A percentile compares a stretch with the other conserved stretches of the same genome.
These are phyloP conservation scores for Penaeus vannamei DNA, from an alignment of 1,140 invertebrate species.

Conservation along the genomic window DNA sequence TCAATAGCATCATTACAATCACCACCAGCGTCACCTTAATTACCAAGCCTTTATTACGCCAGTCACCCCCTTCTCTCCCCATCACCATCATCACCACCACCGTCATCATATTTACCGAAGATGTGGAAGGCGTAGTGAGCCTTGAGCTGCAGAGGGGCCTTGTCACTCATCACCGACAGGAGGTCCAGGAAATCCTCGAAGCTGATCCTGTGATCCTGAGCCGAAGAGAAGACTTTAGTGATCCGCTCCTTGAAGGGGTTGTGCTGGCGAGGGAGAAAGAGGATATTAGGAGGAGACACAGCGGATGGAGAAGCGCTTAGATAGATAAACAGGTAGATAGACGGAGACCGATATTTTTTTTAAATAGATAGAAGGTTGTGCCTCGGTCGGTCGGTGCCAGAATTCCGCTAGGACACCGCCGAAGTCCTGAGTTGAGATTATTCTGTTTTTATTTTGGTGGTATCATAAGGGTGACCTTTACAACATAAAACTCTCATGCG, in stretches of 20 bases:
- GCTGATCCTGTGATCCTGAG: constrained; percentile 72
- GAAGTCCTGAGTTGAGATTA: too few species aligned
- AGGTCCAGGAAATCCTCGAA: constrained; percentile 76
- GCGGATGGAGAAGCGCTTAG: neutral
- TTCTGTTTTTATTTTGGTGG: too few species aligned
- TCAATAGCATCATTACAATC: too few species aligned
- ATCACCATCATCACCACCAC: too few species aligned
- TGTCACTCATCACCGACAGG: constrained; percentile 75
- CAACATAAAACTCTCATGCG: too few species aligned
- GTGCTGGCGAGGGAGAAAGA: constrained; percentile 70
- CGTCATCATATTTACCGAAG: constrained; percentile 72
- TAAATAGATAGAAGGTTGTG: too few species aligned
- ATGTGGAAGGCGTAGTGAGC: constrained; percentile 76
- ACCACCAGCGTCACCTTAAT: too few species aligned
- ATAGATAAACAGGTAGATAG: neutral
- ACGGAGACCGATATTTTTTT: neutral
- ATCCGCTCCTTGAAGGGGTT: constrained; percentile 75
- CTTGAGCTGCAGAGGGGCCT: constrained; percentile 75
- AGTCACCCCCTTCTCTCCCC: neutral
- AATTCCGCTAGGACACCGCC: too few species aligned
- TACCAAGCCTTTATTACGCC: too few species aligned
- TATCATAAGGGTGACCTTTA: too few species aligned
- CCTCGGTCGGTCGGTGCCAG: too few species aligned
- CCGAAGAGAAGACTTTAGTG: constrained; percentile 75
- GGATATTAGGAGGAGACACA: neutral